Conservation (phyloP, 2,797 vertebrate species). For the Aphelocoma californica region DNA sequence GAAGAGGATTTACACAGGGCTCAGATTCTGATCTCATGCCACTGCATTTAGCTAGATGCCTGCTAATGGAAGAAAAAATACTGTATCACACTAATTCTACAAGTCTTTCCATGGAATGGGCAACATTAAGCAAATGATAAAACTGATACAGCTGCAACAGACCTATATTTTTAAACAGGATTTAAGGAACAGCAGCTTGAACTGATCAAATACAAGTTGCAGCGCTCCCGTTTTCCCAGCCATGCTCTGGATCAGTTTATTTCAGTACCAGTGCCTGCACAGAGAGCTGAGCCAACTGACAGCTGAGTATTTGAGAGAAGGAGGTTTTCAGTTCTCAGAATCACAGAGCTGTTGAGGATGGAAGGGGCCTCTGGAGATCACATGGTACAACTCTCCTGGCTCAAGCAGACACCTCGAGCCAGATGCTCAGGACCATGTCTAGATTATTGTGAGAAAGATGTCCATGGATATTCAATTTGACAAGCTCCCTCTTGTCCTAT, state of each 20-base stretch:
- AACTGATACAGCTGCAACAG: neutral
- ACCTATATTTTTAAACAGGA: neutral
- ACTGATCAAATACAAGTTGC: neutral
- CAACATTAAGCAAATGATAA: neutral
- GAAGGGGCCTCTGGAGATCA: neutral
- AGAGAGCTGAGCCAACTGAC: neutral
- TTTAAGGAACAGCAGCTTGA: neutral
- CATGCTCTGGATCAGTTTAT: neutral
- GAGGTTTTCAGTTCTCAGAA: neutral
- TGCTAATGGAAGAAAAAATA: neutral
- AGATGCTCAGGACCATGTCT: accelerated
- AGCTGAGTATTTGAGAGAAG: neutral
- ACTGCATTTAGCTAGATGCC: neutral
- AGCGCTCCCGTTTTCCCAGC: neutral
- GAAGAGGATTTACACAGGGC: neutral
- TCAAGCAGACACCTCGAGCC: neutral
- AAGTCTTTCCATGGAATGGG: neutral
- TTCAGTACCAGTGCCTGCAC: neutral
- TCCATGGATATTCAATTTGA: neutral
- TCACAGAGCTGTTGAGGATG: neutral
- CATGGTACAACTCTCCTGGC: neutral
- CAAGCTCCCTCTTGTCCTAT: neutral
- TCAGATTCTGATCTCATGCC: neutral
- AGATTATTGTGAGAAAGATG: neutral
- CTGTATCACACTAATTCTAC: neutral